phyloP scores from a whole-genome alignment of 2,113 vertebrate species.

The Lophius piscatorius region DNA sequence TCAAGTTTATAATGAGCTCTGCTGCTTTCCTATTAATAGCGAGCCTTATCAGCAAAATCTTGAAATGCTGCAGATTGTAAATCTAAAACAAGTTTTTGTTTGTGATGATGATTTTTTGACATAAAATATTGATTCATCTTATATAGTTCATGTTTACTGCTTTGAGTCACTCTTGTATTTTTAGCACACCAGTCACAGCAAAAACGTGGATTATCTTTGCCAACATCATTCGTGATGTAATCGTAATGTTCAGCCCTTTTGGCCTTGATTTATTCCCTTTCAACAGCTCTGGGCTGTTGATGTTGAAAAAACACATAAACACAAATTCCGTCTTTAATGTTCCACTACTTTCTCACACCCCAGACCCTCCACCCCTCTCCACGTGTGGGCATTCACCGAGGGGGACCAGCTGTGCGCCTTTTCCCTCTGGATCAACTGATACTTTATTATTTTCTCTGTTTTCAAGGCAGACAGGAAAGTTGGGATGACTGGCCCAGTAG shows the following conservation, averaged over 20 bases:
- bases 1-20: too few species aligned
- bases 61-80: too few species aligned
- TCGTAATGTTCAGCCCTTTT: conserved; percentile 6
- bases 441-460: conserved; percentile 69
- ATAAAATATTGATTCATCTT: too few species aligned
- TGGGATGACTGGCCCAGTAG: conserved; percentile 54
- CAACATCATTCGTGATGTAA: too few species aligned
- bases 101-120: too few species aligned
- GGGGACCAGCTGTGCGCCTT: conserved; percentile 55
- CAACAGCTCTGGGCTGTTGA: conserved; percentile 10
- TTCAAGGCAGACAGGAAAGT: conserved; percentile 66
- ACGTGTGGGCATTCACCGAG: conserved; percentile 39
- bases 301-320: conserved; percentile 45
- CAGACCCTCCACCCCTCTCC: conserved; percentile 22
- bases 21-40: too few species aligned
- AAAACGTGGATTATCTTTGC: too few species aligned
- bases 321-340: conserved; percentile 41
- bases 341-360: conserved; percentile 22
- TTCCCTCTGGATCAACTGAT: conserved; percentile 54
- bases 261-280: conserved; percentile 5
- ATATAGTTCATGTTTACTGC: too few species aligned
- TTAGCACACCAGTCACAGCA: too few species aligned
- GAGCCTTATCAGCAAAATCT: too few species aligned
- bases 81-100: too few species aligned
- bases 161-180: too few species aligned